Conservation (phyloP, 2,113 vertebrate species). For the Oreochromis niloticus region DNA sequence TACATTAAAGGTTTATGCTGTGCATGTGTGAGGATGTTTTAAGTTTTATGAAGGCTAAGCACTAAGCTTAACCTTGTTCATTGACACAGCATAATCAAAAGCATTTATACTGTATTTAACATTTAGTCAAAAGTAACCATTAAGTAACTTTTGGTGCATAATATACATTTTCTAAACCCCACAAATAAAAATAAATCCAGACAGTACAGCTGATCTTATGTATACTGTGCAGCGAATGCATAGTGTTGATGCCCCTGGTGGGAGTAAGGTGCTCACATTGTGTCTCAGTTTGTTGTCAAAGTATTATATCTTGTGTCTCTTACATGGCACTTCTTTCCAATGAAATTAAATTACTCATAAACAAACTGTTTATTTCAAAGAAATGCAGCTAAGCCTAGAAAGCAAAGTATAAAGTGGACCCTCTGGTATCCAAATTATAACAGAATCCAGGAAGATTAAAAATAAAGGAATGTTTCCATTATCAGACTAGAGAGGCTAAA, state of each 20-base stretch:
- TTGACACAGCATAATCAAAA: neutral
- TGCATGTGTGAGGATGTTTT: neutral
- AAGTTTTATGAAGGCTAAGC: neutral
- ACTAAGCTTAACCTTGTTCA: neutral
- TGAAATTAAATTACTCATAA: neutral
- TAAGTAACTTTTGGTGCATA: neutral
- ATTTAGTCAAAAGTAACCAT: neutral
- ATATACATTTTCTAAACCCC: neutral
- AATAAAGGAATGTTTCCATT: conserved; percentile 62
- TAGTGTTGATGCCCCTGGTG: neutral
- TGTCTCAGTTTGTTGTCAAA: neutral
- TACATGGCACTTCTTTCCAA: neutral
- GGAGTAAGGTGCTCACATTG: neutral
- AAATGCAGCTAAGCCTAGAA: conserved; percentile 19
- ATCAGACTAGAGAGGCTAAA: conserved; percentile 75
- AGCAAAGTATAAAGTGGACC: neutral
- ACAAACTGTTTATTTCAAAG: neutral
- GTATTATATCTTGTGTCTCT: neutral
- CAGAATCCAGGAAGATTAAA: conserved; percentile 45
- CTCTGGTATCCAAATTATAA: conserved; percentile 13
- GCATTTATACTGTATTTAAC: neutral
- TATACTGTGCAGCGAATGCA: neutral
- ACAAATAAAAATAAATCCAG: neutral
- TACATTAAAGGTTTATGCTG: neutral
- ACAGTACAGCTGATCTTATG: neutral